Evolutionary conservation across 2,797 vertebrate genomes (phyloP).

Genomic region (Enteromius argenteus): DNA sequence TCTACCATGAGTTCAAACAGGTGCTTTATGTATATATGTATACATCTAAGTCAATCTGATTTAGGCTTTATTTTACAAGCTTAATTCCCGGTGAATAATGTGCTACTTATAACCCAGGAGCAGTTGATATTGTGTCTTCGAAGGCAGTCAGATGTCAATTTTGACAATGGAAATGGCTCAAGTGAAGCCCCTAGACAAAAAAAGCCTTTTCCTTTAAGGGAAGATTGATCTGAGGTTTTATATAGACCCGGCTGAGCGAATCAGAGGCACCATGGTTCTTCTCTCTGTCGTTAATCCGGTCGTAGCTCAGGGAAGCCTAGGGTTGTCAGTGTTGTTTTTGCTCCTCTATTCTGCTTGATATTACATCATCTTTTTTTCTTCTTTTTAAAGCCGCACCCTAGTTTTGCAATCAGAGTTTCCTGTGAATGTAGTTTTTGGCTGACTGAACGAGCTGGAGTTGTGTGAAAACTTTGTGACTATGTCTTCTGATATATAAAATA

Average conservation of each 20-base stretch:
- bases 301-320: slow-evolving; percentile 2
- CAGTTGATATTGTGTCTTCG: background rate
- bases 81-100: background rate
- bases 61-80: background rate
- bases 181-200: slow-evolving; percentile 15
- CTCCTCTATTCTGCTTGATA: background rate
- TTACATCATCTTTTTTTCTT: slow-evolving; percentile 4
- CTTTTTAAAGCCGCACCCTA: slow-evolving; percentile 28
- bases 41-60: background rate
- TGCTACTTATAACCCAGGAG: background rate
- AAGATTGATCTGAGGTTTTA: slow-evolving; percentile 46
- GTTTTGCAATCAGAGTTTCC: background rate
- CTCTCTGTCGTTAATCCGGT: slow-evolving; percentile 26
- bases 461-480: too few relatives aligned
- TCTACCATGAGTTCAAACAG: background rate
- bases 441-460: background rate
- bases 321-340: background rate
- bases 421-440: background rate
- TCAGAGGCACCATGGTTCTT: background rate
- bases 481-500: too few relatives aligned
- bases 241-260: slow-evolving; percentile 46
- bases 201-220: slow-evolving; percentile 25
- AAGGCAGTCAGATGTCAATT: background rate
- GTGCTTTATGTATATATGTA: too few relatives aligned
- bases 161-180: slow-evolving; percentile 29